These are phyloP conservation scores for Himalopsyche kuldschensis DNA, from an alignment of 2,888 invertebrate genomes.

Conservation along the genomic window DNA sequence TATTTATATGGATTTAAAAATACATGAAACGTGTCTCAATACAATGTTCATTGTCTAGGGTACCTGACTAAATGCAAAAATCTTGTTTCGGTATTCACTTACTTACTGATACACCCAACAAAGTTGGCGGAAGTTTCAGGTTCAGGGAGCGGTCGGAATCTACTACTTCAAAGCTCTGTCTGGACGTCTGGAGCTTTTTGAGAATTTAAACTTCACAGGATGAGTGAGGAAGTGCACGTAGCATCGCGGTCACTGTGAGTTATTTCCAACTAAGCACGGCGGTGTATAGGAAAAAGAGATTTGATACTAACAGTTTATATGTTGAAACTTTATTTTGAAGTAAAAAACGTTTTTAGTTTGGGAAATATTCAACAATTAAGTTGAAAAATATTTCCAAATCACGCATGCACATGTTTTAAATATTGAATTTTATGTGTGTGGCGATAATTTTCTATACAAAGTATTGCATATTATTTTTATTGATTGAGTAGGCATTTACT, in stretches of 20 bases:
- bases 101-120: not conserved
- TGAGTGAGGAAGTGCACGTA: not conserved
- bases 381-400: no score
- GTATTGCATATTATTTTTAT: no score
- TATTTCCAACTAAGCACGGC: not conserved
- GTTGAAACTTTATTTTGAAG: no score
- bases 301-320: no score
- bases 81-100: not conserved
- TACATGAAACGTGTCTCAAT: no score
- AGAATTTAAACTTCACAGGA: not conserved
- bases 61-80: not conserved
- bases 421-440: no score
- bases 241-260: not conserved
- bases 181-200: not conserved
- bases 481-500: no score
- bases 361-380: no score
- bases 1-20: no score
- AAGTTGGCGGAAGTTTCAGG: not conserved
- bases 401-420: no score
- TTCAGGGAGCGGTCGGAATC: not conserved
- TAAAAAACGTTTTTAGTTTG: no score
- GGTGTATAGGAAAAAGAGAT: not conserved
- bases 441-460: no score
- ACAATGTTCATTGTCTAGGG: not conserved
- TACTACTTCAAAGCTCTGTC: not conserved